Evolutionary conservation across 2,113 vertebrate species (phyloP).

Genomic region (Ceuthmochares aereus): DNA sequence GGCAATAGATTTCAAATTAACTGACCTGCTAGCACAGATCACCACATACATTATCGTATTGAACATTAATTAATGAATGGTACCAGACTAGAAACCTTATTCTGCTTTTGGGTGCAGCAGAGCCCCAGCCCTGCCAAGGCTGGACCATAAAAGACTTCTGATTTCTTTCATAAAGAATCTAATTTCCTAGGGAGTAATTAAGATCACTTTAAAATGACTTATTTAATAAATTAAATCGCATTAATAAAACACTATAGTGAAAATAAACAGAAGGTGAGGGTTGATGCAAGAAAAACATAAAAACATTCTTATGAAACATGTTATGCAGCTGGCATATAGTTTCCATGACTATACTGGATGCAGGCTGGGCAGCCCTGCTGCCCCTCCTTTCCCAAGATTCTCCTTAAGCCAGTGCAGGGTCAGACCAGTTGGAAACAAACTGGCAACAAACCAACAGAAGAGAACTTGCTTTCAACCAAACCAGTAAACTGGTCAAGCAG

Average conservation of each 20-base stretch:
- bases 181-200: not conserved
- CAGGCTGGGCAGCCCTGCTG: not conserved
- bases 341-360: not conserved
- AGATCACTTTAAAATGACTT: not conserved
- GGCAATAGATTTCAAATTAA: not conserved
- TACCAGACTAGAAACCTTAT: not conserved
- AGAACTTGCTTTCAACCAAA: not conserved
- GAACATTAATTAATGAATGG: not conserved
- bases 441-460: not conserved
- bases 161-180: not conserved
- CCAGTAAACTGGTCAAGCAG: rapidly evolving
- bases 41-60: rapidly evolving
- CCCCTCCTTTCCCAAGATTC: rapidly evolving
- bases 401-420: not conserved
- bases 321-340: not conserved
- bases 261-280: not conserved
- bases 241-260: not conserved
- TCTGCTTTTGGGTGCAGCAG: not conserved
- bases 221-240: not conserved
- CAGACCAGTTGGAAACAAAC: not conserved
- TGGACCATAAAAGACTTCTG: not conserved
- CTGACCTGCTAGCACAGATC: not conserved
- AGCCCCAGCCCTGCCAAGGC: not conserved
- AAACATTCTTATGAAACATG: not conserved
- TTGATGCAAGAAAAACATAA: rapidly evolving